Percentiles rank a stretch among this genome's conserved stretches.
Conservation (phyloP, 1,140 invertebrate genomes). For the Conopomorpha cramerella region DNA sequence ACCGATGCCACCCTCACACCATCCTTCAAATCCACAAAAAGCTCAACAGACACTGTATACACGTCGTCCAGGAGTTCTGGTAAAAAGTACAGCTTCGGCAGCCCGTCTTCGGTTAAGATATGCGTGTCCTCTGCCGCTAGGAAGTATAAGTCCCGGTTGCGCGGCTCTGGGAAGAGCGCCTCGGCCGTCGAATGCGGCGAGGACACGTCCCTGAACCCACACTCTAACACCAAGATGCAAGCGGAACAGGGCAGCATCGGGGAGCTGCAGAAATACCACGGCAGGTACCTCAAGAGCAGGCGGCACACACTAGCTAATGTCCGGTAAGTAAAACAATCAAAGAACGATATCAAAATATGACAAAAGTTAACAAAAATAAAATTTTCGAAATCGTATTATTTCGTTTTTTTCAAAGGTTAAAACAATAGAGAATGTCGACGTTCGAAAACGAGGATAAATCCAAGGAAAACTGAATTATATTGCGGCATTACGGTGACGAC, state of each 20-base stretch:
- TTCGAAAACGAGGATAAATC: no score
- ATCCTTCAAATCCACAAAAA: constrained; percentile 54
- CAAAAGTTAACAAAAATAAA: no score
- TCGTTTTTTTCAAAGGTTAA: no score
- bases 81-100: constrained; percentile 44
- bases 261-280: constrained; percentile 84
- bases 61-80: constrained; percentile 49
- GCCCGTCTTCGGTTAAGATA: constrained; percentile 50
- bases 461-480: no score
- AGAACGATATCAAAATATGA: no score
- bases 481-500: no score
- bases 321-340: no score
- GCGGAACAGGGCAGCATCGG: constrained; percentile 87
- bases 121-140: constrained; percentile 49
- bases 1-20: constrained; percentile 51
- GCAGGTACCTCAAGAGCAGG: constrained; percentile 77
- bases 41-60: constrained; percentile 48
- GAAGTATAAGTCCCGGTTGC: constrained; percentile 47
- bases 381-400: no score
- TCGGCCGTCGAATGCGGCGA: constrained; percentile 25
- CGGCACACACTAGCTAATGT: constrained; percentile 86
- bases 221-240: constrained; percentile 72
- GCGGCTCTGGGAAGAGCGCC: constrained; percentile 32
- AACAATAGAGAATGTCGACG: no score
- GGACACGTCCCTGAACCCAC: constrained; percentile 19